These are phyloP conservation scores for Heterohyrax brucei DNA, from an alignment of 2,797 vertebrate genomes.

Conservation along the genomic window DNA sequence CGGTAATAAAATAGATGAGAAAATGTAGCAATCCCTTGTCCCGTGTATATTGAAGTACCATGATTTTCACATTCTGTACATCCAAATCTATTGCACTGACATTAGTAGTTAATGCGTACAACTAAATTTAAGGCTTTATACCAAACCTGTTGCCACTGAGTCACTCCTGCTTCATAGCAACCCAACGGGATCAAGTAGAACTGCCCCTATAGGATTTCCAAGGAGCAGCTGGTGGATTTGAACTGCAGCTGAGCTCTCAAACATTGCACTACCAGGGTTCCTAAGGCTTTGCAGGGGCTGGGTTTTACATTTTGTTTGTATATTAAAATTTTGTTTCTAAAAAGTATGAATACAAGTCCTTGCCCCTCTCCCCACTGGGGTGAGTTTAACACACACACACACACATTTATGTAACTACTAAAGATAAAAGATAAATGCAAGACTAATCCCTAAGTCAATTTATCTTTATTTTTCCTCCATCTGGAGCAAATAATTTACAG, in stretches of 20 bases:
- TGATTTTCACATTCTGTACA: slow-evolving; percentile 1
- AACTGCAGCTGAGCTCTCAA: too few relatives aligned
- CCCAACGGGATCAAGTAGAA: too few relatives aligned
- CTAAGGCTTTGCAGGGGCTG: not conserved
- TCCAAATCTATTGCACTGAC: slow-evolving; percentile 37
- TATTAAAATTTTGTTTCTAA: slow-evolving; percentile 70
- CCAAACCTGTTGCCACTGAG: too few relatives aligned
- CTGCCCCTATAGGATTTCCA: too few relatives aligned
- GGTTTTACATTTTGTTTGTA: slow-evolving; percentile 39
- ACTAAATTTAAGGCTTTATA: slow-evolving; percentile 44
- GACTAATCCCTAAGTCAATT: slow-evolving; percentile 53
- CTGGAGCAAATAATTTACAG: slow-evolving; percentile 73
- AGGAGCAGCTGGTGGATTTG: too few relatives aligned
- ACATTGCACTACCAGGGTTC: too few relatives aligned
- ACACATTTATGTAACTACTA: not conserved
- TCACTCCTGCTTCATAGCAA: too few relatives aligned
- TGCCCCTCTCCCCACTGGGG: not conserved
- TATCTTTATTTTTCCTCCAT: slow-evolving; percentile 77
- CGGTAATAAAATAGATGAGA: not conserved
- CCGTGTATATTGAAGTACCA: not conserved
- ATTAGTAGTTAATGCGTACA: slow-evolving; percentile 7
- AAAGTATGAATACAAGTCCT: slow-evolving; percentile 17
- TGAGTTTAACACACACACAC: not conserved
- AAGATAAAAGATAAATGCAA: slow-evolving; percentile 76
- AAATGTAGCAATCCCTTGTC: not conserved